Percentiles rank a stretch among this genome's conserved stretches.
Evolutionary conservation across 2,113 vertebrate genomes (phyloP).

Genomic region (Aegotheles bennettii): DNA sequence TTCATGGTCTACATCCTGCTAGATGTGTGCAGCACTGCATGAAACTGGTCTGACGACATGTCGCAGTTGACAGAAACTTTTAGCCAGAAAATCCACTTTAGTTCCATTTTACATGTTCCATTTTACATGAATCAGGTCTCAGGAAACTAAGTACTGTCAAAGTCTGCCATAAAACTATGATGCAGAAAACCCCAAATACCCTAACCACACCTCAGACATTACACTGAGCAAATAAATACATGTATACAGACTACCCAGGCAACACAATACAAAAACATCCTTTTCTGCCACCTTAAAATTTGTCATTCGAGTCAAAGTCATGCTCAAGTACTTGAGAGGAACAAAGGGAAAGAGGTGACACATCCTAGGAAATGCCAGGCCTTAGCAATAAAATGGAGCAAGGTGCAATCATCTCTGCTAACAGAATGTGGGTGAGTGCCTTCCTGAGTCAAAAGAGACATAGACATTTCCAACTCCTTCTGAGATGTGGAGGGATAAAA

Average conservation of each 20-base stretch:
- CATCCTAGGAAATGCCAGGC: conserved; percentile 36
- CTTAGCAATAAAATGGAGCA: conserved; percentile 1
- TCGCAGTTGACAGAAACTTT: background rate
- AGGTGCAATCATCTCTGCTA: conserved; percentile 5
- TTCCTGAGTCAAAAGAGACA: background rate
- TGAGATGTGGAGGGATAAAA: background rate
- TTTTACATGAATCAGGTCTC: background rate
- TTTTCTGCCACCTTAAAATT: background rate
- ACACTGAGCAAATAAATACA: background rate
- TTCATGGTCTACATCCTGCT: background rate
- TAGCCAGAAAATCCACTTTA: background rate
- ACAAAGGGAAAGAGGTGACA: conserved; percentile 2
- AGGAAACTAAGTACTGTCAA: background rate
- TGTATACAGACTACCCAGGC: background rate
- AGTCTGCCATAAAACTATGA: background rate
- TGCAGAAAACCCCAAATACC: background rate
- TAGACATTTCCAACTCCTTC: background rate
- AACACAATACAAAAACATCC: background rate
- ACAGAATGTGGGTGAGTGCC: background rate
- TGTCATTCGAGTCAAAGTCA: background rate
- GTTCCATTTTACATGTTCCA: background rate
- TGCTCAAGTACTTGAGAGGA: background rate
- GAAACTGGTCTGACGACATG: background rate
- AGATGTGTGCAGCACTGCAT: background rate
- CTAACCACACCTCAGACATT: background rate